Evolutionary conservation across 1,140 invertebrate genomes (phyloP), one percentile per base, ranked within the genome.

Genomic region (Eriosoma lanigerum): DNA sequence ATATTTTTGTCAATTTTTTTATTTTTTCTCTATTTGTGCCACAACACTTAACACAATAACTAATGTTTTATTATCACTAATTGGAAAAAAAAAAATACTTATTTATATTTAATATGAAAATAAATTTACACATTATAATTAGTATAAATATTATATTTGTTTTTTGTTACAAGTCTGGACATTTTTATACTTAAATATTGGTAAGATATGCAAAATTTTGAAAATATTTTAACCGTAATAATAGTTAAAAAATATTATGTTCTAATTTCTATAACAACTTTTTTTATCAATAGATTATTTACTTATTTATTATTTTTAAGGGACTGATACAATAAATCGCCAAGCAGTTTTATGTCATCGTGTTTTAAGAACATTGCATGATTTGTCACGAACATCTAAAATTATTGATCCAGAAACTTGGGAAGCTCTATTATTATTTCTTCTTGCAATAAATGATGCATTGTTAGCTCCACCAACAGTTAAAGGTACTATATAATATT

Each of bases 301-400:
- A 54, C 32, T 21, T 50, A 8, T 32, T 29, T 80, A n/a, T 32
- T 52, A 50, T 81, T 46, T 76, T 76, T 26, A 54, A 96, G 94
- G 92, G 82, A 89, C 91, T 60, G 95, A 96, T 86, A 91, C 92
- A 10, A 96, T 96, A 66, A 96, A 96, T 84, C 90, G 94, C 82
- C 97, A 99, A 88, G 96, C 96, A 2, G 92, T 98, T 2, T 88
- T 98, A 0, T 99, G 97, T 87, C 97, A 99, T 86, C 90, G 96
- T 82, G 96, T 98, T 12, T 86, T 98, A 46, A 88, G 96, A 60
- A 94, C 94, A 9, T 88, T 98, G 1, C 94, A 97, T 85, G 90
- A 92, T 84, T 90, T 96, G 8, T 93, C 95, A n/a, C 91, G 93
- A 84, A 89, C 91, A 62, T 96, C 95, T 0, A 89, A 89, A 78